A percentile compares a stretch with the other conserved stretches of the same genome.
These are phyloP conservation scores for Eupristina koningsbergeri DNA, from an alignment of 1,140 invertebrate species.

Conservation along the genomic window DNA sequence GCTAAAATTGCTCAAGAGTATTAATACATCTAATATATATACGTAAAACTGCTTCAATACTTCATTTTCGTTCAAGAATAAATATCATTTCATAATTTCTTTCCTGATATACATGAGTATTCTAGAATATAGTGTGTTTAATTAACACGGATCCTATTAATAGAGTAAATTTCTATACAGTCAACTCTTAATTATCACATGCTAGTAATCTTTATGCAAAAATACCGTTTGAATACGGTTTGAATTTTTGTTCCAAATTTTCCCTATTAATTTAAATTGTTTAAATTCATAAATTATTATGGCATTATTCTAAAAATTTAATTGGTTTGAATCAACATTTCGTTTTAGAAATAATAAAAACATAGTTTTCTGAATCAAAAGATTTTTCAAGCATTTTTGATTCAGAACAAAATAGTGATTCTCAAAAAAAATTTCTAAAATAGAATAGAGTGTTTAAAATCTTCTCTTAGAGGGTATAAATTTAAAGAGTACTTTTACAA, in stretches of 20 bases:
- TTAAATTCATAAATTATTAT: background rate
- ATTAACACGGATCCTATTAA: background rate
- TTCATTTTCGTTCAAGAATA: background rate
- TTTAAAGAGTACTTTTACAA: background rate
- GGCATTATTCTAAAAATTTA: background rate
- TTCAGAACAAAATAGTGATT: background rate
- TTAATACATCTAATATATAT: background rate
- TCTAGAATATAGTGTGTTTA: background rate
- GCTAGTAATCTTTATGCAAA: too few relatives aligned
- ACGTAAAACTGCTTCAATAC: background rate
- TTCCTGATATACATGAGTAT: background rate
- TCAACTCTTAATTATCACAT: too few relatives aligned
- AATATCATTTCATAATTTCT: background rate
- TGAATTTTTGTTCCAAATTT: too few relatives aligned
- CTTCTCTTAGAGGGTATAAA: background rate
- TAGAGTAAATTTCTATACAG: background rate
- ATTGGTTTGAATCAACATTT: constrained; percentile 2
- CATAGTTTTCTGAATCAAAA: constrained; percentile 18
- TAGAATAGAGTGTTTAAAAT: background rate
- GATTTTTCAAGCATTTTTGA: constrained; percentile 8
- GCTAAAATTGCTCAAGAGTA: background rate
- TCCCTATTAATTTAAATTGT: background rate
- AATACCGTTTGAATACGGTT: too few relatives aligned
- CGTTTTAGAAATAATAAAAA: constrained; percentile 38
- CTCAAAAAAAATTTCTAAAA: background rate